phyloP scores from a whole-genome alignment of 1,140 invertebrate species.

The Theocolax elegans region DNA sequence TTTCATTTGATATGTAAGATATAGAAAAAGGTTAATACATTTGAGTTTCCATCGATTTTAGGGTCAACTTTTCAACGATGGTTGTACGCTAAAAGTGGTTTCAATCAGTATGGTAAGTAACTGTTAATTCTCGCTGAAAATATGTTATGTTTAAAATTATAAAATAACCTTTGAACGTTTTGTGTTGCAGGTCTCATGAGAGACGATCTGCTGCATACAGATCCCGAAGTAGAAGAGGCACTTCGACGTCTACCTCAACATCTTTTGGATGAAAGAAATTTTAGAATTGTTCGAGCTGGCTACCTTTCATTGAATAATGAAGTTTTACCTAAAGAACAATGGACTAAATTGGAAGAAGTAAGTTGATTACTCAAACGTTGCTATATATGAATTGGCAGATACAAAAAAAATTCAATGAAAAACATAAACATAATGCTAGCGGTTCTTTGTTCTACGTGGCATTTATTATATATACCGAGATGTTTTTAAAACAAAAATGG shows the following conservation, averaged over 20 bases:
- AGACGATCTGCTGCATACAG: slow-evolving; percentile 81
- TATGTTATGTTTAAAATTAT: background rate
- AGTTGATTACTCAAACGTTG: slow-evolving; percentile 39
- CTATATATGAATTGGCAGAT: background rate
- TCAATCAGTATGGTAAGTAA: slow-evolving; percentile 78
- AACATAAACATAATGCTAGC: no score
- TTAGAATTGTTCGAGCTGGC: slow-evolving; percentile 80
- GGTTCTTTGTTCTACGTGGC: no score
- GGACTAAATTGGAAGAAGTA: slow-evolving; percentile 87
- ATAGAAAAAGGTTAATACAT: no score
- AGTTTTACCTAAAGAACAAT: slow-evolving; percentile 87
- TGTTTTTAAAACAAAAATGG: no score
- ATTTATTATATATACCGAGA: no score
- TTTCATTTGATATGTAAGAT: no score
- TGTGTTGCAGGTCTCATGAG: slow-evolving; percentile 76
- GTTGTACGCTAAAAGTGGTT: slow-evolving; percentile 77
- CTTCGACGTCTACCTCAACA: slow-evolving; percentile 79
- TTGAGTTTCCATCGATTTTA: slow-evolving; percentile 61
- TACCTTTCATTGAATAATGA: slow-evolving; percentile 79
- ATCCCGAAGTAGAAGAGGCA: slow-evolving; percentile 81
- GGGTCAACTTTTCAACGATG: slow-evolving; percentile 71
- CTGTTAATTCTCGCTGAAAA: background rate
- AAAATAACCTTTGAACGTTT: background rate
- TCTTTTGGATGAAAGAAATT: slow-evolving; percentile 82
- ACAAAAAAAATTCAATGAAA: no score